Conservation (phyloP, 2,888 invertebrate genomes). For the Neelides folsomi region DNA sequence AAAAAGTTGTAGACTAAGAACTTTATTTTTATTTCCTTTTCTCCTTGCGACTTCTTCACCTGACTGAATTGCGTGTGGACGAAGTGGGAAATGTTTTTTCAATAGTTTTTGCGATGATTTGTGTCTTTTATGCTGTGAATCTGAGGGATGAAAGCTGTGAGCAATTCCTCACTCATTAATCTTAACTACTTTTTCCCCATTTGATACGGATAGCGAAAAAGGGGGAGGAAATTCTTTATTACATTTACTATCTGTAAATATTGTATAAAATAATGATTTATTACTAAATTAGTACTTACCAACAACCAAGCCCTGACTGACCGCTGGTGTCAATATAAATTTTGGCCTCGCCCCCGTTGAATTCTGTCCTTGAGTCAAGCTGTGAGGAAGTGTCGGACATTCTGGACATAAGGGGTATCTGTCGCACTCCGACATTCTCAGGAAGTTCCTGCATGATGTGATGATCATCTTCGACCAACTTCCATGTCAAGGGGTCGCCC, state of each 20-base stretch:
- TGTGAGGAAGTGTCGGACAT: constrained; percentile 28
- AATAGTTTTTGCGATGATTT: too few relatives aligned
- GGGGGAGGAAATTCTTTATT: too few relatives aligned
- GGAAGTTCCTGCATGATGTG: constrained; percentile 38
- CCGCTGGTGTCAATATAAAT: constrained; percentile 31
- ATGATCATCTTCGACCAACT: constrained; percentile 50
- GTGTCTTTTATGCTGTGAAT: too few relatives aligned
- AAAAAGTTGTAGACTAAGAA: too few relatives aligned
- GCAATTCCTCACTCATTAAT: too few relatives aligned
- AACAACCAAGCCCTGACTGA: constrained; percentile 31
- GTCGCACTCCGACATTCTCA: constrained; percentile 33
- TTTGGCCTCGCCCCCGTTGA: constrained; percentile 29
- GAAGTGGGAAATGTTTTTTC: background rate
- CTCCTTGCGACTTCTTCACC: background rate
- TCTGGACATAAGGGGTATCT: background rate
- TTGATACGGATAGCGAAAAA: too few relatives aligned
- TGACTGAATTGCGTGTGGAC: background rate
- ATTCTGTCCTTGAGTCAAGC: constrained; percentile 24
- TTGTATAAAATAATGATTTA: too few relatives aligned
- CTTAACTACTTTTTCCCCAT: too few relatives aligned
- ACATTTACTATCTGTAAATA: too few relatives aligned
- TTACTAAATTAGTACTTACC: constrained; percentile 23
- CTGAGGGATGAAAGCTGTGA: too few relatives aligned
- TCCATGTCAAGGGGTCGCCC: constrained; percentile 69
- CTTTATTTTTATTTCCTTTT: background rate